These are phyloP conservation scores for Aspidiotus rigidus DNA, from an alignment of 2,888 invertebrate genomes.

Conservation along the genomic window DNA sequence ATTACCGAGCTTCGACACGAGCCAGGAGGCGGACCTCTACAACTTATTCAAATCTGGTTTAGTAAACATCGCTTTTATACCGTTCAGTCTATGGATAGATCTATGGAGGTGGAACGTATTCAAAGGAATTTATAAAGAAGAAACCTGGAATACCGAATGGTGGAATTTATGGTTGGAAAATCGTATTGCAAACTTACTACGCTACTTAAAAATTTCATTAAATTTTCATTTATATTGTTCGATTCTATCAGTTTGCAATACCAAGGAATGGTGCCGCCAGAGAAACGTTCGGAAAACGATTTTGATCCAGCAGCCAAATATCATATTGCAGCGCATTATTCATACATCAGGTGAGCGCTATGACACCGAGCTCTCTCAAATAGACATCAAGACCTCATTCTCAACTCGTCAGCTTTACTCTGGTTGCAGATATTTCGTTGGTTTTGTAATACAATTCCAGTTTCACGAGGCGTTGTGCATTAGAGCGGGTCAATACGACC, in stretches of 20 bases:
- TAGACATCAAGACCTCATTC: conserved; percentile 29
- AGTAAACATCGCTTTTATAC: conserved; percentile 60
- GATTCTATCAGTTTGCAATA: conserved; percentile 46
- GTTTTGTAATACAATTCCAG: conserved; percentile 72
- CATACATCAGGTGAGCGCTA: conserved; percentile 54
- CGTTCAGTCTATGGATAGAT: conserved; percentile 61
- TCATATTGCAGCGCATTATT: conserved; percentile 61
- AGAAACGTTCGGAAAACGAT: conserved; percentile 55
- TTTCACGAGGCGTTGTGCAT: conserved; percentile 68
- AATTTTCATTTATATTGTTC: neutral
- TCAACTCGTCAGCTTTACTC: conserved; percentile 21
- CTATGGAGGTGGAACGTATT: conserved; percentile 61
- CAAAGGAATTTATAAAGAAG: conserved; percentile 52
- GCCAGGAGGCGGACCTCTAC: conserved; percentile 57
- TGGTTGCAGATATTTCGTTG: conserved; percentile 50
- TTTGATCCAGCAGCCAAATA: conserved; percentile 70
- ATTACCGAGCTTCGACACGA: conserved; percentile 49
- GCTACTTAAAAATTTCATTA: neutral
- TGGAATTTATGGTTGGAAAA: conserved; percentile 45
- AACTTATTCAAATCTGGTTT: conserved; percentile 57
- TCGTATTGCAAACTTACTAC: neutral
- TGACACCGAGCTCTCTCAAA: conserved; percentile 7
- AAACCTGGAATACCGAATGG: conserved; percentile 58
- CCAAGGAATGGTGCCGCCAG: conserved; percentile 60
- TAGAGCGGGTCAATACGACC: conserved; percentile 68